phyloP scores from a whole-genome alignment of 1,140 invertebrate genomes.

The Bilobella aurantiaca region DNA sequence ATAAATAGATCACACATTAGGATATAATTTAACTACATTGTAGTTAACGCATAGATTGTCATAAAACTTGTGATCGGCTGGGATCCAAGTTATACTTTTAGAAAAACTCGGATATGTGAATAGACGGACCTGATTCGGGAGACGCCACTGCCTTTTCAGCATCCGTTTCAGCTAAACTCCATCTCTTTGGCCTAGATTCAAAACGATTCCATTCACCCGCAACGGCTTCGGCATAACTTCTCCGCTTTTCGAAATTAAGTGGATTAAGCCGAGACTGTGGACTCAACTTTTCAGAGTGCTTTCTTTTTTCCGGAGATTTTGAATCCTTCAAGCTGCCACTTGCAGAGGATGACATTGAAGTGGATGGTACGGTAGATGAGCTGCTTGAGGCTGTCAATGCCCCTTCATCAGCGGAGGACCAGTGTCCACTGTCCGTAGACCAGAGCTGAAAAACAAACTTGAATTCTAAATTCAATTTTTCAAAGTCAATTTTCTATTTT shows the following conservation, averaged over 20 bases:
- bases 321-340: slow-evolving; percentile 4
- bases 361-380: slow-evolving; percentile 23
- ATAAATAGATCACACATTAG: neutral
- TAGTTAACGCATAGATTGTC: neutral
- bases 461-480: neutral
- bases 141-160: neutral
- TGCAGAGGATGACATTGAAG: neutral
- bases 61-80: neutral
- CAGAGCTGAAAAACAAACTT: slow-evolving; percentile 25
- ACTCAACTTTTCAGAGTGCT: slow-evolving; percentile 12
- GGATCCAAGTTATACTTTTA: neutral
- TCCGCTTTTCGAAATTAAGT: slow-evolving; percentile 20
- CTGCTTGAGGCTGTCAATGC: slow-evolving; percentile 7
- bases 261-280: neutral
- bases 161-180: slow-evolving; percentile 24
- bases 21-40: neutral
- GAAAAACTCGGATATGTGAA: slow-evolving; percentile 23
- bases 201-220: neutral
- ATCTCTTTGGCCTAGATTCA: slow-evolving; percentile 20
- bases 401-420: slow-evolving; percentile 28
- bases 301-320: slow-evolving; percentile 27
- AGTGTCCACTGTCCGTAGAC: slow-evolving; percentile 31
- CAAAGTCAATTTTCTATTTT: neutral
- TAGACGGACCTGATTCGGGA: slow-evolving; percentile 26
- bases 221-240: slow-evolving; percentile 24